These are phyloP conservation scores for Melanostigma gelatinosum DNA, from an alignment of 2,113 vertebrate species.

Conservation along the genomic window DNA sequence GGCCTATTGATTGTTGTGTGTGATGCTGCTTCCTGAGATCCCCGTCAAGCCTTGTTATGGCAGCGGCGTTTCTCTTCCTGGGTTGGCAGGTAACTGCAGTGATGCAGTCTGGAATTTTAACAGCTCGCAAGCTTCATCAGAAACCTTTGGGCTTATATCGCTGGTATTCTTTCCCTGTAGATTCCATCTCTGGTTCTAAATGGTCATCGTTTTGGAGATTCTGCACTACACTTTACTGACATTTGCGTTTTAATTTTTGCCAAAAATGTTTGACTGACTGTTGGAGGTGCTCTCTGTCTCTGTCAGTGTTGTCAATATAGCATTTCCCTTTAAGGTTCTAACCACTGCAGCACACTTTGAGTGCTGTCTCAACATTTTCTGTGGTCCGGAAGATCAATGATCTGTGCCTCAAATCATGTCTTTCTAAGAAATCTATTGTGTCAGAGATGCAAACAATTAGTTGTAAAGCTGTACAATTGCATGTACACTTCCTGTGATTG, in stretches of 20 bases:
- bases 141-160: constrained; percentile 14
- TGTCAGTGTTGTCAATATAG: background rate
- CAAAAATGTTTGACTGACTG: constrained; percentile 3
- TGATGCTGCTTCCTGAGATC: constrained; percentile 69
- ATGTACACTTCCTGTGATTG: background rate
- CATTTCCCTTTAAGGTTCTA: background rate
- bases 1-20: constrained; percentile 73
- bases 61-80: constrained; percentile 36
- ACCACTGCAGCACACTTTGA: background rate
- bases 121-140: constrained; percentile 32
- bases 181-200: constrained; percentile 10
- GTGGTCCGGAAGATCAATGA: background rate
- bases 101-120: constrained; percentile 39
- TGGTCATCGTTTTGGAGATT: constrained; percentile 14
- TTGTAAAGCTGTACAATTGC: background rate
- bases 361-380: background rate
- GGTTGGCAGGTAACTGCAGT: constrained; percentile 57
- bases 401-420: background rate
- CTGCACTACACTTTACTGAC: background rate
- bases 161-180: background rate
- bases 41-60: constrained; percentile 63
- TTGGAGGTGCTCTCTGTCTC: background rate
- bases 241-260: background rate
- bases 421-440: background rate
- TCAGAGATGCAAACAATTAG: background rate